Base-by-base conservation (phyloP, 2,113 vertebrate species). In the Ifrita kowaldi region DNA sequence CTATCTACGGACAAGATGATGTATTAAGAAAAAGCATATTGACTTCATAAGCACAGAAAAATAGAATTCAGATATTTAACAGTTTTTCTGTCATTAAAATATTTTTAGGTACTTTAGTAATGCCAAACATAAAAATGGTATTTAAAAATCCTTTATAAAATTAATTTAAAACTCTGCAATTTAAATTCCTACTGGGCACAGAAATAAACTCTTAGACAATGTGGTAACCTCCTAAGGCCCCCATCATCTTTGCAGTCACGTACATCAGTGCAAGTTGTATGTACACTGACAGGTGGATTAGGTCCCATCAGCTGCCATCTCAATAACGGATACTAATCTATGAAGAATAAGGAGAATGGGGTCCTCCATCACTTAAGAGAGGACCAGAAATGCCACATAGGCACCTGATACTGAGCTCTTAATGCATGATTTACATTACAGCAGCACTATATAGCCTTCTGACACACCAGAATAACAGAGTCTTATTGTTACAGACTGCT, bases 251-350 rank as follows among this genome's bases (percentile, higher is more conserved):
- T 70, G 39, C 89, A 88, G 75, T 95, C 89, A 95, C 16, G 15
- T 88, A 84, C 44, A 47, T 86, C 70, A 91, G 50, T 69, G 47
- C 14, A 95, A 91, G 60, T 69, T 70, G 44, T 57, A 85, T 56
- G 24, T 42, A 79, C 75, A 77, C 16, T 94, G 94, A 95, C 75
- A 93, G 64, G 80, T 84, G 52, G 64, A 96, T 94, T 95, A 92
- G 84, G 89, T 90, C 37, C 69, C 76, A 87, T 87, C 89, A 97
- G 75, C 56, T 93, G 82, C 87, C 56, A 78, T 84, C 78, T 63
- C 60, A 0, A 26, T 55, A 92, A 68, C 60, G 75, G 52, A 86
- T 50, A 78, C 24, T 89, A 71, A 78, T 84, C 84, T 82, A 37
- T 46, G 56, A 94, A 69, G 68, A 94, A 78, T 84, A 84, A 62